A percentile compares a stretch with the other conserved stretches of the same genome.
Evolutionary conservation across 37 sponge, comb jelly and placozoan genomes (phyloP).

Genomic region (Dysidea cf. avara): DNA sequence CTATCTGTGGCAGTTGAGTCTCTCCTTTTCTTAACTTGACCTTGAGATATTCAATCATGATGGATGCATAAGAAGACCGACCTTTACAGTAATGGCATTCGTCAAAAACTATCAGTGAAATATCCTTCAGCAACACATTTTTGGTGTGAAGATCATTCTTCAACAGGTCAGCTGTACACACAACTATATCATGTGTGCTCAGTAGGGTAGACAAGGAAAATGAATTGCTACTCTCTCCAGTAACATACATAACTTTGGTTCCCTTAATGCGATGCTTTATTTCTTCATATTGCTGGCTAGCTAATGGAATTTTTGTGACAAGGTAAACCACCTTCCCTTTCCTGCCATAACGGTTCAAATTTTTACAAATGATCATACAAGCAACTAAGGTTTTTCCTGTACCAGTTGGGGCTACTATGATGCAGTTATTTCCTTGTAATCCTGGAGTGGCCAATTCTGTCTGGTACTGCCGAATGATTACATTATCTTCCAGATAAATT

Average conservation of each 20-base stretch:
- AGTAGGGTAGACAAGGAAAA: neutral
- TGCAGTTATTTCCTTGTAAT: conserved; percentile 60
- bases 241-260: conserved; percentile 21
- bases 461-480: conserved; percentile 40
- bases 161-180: conserved; percentile 66
- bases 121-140: conserved; percentile 10
- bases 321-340: conserved; percentile 54
- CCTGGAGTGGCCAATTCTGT: conserved; percentile 64
- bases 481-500: too few species aligned
- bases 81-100: conserved; percentile 85
- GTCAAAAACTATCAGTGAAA: conserved; percentile 80
- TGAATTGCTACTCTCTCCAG: conserved; percentile 25
- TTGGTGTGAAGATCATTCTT: conserved; percentile 27
- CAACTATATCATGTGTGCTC: conserved; percentile 34
- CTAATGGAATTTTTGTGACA: conserved; percentile 51
- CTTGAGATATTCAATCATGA: conserved; percentile 58
- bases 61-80: conserved; percentile 46
- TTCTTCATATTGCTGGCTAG: conserved; percentile 55
- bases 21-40: conserved; percentile 30
- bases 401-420: conserved; percentile 73
- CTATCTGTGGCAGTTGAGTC: conserved; percentile 49
- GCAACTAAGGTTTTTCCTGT: conserved; percentile 71
- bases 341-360: conserved; percentile 17
- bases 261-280: conserved; percentile 40
- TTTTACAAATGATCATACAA: conserved; percentile 48